Percentiles rank a stretch among this genome's conserved stretches.
These are phyloP conservation scores for Colius striatus DNA, from an alignment of 2,113 vertebrate genomes.

Conservation along the genomic window DNA sequence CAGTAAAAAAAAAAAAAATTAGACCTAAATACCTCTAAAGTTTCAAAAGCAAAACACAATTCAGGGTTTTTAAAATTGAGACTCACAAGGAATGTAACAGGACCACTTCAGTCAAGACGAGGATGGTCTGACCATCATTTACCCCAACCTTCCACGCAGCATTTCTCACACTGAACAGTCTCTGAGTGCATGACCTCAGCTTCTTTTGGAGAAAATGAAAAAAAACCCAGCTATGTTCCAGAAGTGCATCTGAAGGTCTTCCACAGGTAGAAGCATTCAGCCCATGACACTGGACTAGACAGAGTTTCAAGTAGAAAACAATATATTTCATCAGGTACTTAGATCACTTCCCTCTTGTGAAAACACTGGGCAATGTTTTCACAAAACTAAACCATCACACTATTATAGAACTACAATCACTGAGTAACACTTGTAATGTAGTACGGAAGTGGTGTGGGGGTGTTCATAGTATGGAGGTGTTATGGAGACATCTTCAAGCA, in stretches of 20 bases:
- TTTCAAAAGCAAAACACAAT: background rate
- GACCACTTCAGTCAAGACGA: background rate
- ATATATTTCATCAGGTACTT: too few relatives aligned
- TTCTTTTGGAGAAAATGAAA: too few relatives aligned
- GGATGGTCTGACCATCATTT: background rate
- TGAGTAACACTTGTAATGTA: rapidly evolving
- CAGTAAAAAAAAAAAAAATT: background rate
- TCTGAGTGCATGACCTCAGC: background rate
- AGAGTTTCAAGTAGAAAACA: too few relatives aligned
- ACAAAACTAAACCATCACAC: too few relatives aligned
- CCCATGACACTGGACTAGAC: too few relatives aligned
- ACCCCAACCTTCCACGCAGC: too few relatives aligned
- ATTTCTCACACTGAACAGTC: background rate
- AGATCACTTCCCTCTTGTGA: too few relatives aligned
- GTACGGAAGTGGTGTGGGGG: background rate
- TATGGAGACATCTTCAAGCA: background rate
- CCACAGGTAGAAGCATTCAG: too few relatives aligned
- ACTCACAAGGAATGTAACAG: background rate
- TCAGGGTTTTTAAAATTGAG: background rate
- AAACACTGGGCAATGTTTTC: too few relatives aligned
- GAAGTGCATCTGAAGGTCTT: too few relatives aligned
- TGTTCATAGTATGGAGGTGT: background rate
- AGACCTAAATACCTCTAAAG: background rate
- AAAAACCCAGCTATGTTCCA: too few relatives aligned
- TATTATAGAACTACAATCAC: background rate